Base-by-base conservation (phyloP, 2,888 invertebrate species). In the Drosophila multiciliata region DNA sequence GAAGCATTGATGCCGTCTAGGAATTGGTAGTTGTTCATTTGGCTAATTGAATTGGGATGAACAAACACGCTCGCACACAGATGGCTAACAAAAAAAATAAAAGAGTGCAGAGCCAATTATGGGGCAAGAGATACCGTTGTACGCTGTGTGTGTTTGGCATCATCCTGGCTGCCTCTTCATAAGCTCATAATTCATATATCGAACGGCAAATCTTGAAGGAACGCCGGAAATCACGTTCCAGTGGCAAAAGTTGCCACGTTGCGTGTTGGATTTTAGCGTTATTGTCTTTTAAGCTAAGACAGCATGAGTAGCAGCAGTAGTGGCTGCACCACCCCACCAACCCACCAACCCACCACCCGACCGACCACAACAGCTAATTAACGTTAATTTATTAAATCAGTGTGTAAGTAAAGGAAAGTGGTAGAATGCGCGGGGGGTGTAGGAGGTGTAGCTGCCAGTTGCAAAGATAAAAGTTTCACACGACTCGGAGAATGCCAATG, bases 331-430 rank as follows among this genome's bases (percentile, higher is more conserved):
- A 38, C 20, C 45, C 45, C 26, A 11, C 49, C 17, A 11, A 29
- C 17, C 36, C 11, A 20, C 45, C 17, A 29, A 2, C n/a, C 8
- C 29, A 26, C 45, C 70, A 20, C 38, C 36, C 55, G 62, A 49
- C 58, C 67, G 75, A 78, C 87, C 88, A 90, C 90, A 90, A 82
- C 91, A 87, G 87, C 91, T 91, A 91, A 91, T 91, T 91, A 92
- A 91, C 91, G 91, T 90, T 92, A 91, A 91, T 92, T 91, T 91
- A 92, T 91, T 91, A 91, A 91, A 91, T 91, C 91, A 92, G 90
- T 86, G 85, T 89, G 85, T 80, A 90, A 90, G 91, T 82, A 90
- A 91, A 85, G 89, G 81, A 77, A 90, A 61, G 75, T 64, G 74
- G 66, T 40, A 29, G 15, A 55, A 70, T 32, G 45, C 38, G 50